A percentile compares a stretch with the other conserved stretches of the same genome.
These are phyloP conservation scores for Meloidogyne chitwoodi DNA, from an alignment of 1,140 invertebrate genomes.

Conservation along the genomic window DNA sequence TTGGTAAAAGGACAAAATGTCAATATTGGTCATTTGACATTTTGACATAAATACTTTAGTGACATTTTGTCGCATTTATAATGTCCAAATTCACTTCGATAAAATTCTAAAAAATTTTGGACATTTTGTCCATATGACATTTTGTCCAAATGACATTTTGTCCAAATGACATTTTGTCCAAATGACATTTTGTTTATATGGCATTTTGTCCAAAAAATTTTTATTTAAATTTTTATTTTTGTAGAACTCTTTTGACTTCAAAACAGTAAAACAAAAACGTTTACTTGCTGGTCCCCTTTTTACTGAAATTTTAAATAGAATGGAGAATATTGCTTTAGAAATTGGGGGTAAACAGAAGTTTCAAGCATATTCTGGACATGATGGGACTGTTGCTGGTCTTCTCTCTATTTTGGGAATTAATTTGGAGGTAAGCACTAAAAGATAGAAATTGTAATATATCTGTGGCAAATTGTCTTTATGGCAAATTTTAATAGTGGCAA, in stretches of 20 bases:
- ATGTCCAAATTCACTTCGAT: too few relatives aligned
- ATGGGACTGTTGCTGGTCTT: constrained; percentile 8
- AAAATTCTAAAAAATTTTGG: too few relatives aligned
- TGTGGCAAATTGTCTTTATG: too few relatives aligned
- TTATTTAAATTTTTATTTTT: neutral
- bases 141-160: too few relatives aligned
- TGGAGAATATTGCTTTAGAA: neutral
- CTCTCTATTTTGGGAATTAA: neutral
- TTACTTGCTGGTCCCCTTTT: neutral
- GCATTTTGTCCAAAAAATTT: too few relatives aligned
- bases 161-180: too few relatives aligned
- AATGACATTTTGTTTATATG: too few relatives aligned
- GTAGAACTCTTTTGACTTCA: neutral
- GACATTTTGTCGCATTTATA: too few relatives aligned
- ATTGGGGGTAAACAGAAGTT: neutral
- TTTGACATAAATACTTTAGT: too few relatives aligned
- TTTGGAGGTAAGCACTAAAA: neutral
- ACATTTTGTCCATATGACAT: too few relatives aligned
- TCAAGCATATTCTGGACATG: constrained; percentile 11
- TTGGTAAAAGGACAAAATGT: too few relatives aligned
- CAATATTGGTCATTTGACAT: too few relatives aligned
- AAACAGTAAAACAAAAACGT: neutral
- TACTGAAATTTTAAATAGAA: constrained; percentile 8
- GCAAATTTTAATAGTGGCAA: neutral
- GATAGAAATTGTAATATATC: neutral